Evolutionary conservation across 2,888 invertebrate species (phyloP), one percentile per base, ranked within the genome.

Genomic region (Eucera pruinosa): DNA sequence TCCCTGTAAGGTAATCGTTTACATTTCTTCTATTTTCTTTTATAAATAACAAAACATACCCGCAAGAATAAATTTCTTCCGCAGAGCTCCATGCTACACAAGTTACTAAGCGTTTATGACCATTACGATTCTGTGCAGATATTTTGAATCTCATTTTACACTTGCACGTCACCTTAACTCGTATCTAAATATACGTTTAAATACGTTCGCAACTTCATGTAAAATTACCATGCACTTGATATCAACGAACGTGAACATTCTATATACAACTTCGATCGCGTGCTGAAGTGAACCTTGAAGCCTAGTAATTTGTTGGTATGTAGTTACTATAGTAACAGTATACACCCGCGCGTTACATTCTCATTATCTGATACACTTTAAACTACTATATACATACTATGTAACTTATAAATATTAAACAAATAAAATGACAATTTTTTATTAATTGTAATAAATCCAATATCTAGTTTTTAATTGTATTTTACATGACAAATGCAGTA

Each of bases 61-160:
- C 96, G 87, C 96, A 96, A 27, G 98, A 97, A 93, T 96, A 97
- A 57, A 98, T 96, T 92, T 99, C 98, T 92, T 99, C 98, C 33
- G 97, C 96, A 85, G 96, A 97, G 91, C 96, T 97, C 99, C 99
- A 99, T 83, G 97, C 97, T 15, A 98, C 96, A 91, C 98, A 98
- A 75, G 97, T 96, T 13, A 97, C 96, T n/a, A 97, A 95, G 86
- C 96, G 96, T 77, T 93, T 93, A 91, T 97, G 96, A 70, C 96
- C 95, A 23, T 96, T 95, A 87, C 96, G 96, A 89, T 96, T 96
- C 84, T 95, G 95, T 76, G 96, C 70, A 23, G 90, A 89, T 87
- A 92, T 88, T 86, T 91, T 91, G n/a, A 92, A 90, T 78, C 86
- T 88, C 91, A 92, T 92, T 65, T 55, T 64, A 41, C 1, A 6